Evolutionary conservation across 1,140 invertebrate species (phyloP), one percentile per base, ranked within the genome.

Genomic region (Phthorimaea operculella): DNA sequence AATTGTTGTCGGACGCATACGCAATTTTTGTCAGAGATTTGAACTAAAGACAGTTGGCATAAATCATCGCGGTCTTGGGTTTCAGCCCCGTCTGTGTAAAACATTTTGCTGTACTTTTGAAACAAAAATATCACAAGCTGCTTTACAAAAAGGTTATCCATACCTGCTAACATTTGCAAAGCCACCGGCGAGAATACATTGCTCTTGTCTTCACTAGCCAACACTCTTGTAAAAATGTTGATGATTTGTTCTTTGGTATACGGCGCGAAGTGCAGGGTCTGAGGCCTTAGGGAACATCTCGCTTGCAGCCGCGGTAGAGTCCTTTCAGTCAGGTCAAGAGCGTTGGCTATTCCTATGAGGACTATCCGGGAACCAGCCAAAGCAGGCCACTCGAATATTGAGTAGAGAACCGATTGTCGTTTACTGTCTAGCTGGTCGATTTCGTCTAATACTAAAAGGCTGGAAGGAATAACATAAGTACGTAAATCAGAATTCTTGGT

Each of bases 251-350:
- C 87, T 66, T 93, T 94, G 11, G 92, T 90, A 74, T 99, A 99
- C 0, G 97, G 94, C n/a, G 92, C 85, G 87, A 99, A 99, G 75
- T 97, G 93, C 66, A 99, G 88, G 1, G 97, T 87, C 55, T 79
- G 73, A 42, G 93, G 92, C 63, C 91, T 90, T 0, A 94, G 72
- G 28, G 92, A 88, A 65, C 90, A 89, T 33, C 89, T 88, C 10
- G 91, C 89, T 73, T 96, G 93, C 2, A 99, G 87, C 56, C 96
- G 87, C 21, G 96, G 95, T 48, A 99, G 85, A 50, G 94, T 89
- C n/a, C 96, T 88, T 76, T 98, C 94, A 0, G 96, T 98, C 33
- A 99, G 87, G 87, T 99, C 97, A 52, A 99, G 87, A n/a, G 96
- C 92, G 87, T 99, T 99, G 12, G 98, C 95, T 66, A 99, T 94